Evolutionary conservation across 2,113 vertebrate genomes (phyloP), one percentile per base, ranked within the genome.

Genomic region (Charadrius vociferus): DNA sequence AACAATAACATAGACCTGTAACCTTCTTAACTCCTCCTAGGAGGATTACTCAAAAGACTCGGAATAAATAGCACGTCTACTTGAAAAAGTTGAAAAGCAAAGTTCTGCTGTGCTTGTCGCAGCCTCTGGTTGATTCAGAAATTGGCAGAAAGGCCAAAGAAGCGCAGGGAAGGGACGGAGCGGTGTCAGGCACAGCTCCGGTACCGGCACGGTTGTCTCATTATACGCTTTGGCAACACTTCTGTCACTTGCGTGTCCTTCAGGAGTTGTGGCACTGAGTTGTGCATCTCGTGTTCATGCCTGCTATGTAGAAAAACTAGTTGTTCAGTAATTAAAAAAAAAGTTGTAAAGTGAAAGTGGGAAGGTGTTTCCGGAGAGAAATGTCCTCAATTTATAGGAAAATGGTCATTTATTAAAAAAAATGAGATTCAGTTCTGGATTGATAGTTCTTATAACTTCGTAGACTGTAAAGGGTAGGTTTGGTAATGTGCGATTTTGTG

Each of bases 181-280:
- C 7, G 0, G 27, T 2, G 6, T 41, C 8, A 70, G 55, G 62
- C 49, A 30, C 15, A 7, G 56, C 24, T 14, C 21, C 3, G 3
- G 14, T 6, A 5, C 53, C 49, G 12, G 22, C 12, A 49, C 11
- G 49, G 12, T 23, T 29, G n/a, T 53, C 19, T 37, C 14, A 6
- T 45, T 30, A 29, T 5, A 24, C 11, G 1, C 9, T 14, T 43
- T 1, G 62, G 8, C 37, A 12, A 15, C 9, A 0, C 41, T 47
- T 66, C 20, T 27, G 21, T 30, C 27, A 37, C 27, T 26, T 26
- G 49, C 8, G 0, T 7, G 20, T 39, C 39, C 3, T 6, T 22
- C 12, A 7, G 63, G 63, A 50, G 29, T 17, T 47, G 47, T 12
- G 36, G 18, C n/a, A 7, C 12, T 17, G n/a, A 39, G 30, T 5